phyloP scores from a whole-genome alignment of 2,888 invertebrate genomes.

The Agapostemon virescens region DNA sequence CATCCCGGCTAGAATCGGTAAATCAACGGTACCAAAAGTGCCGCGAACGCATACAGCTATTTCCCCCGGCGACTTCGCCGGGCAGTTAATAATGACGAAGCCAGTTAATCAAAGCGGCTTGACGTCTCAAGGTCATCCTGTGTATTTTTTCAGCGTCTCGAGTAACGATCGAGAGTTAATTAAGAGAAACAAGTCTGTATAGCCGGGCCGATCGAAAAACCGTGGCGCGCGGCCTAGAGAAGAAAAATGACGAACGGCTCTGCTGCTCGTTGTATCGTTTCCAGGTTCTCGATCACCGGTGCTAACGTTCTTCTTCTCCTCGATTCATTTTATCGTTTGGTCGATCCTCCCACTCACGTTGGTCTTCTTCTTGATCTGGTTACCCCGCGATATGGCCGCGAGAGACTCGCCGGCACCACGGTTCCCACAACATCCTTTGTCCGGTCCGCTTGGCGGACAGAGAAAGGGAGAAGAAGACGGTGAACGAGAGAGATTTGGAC shows the following conservation, averaged over 20 bases:
- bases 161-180: conserved; percentile 59
- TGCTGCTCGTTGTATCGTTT: not conserved
- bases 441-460: conserved; percentile 56
- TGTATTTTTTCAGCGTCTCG: conserved; percentile 57
- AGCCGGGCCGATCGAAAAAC: conserved; percentile 38
- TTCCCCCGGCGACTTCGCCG: conserved; percentile 25
- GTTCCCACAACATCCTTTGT: conserved; percentile 75
- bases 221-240: not conserved
- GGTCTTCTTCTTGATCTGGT: conserved; percentile 15
- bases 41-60: conserved; percentile 32
- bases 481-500: not conserved
- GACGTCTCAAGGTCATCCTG: conserved; percentile 64
- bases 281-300: not conserved
- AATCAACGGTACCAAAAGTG: conserved; percentile 18
- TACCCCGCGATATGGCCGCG: conserved; percentile 38
- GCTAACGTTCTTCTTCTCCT: conserved; percentile 21
- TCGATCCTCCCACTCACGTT: not conserved
- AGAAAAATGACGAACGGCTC: conserved; percentile 41
- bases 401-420: conserved; percentile 61
- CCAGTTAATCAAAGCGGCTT: conserved; percentile 65
- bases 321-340: not conserved
- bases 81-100: conserved; percentile 56
- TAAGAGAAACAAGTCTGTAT: conserved; percentile 56
- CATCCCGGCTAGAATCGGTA: not conserved
- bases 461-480: not conserved